Evolutionary conservation across 64 coral and sea anemone genomes (phyloP).

Genomic region (Catalaphyllia jardinei): DNA sequence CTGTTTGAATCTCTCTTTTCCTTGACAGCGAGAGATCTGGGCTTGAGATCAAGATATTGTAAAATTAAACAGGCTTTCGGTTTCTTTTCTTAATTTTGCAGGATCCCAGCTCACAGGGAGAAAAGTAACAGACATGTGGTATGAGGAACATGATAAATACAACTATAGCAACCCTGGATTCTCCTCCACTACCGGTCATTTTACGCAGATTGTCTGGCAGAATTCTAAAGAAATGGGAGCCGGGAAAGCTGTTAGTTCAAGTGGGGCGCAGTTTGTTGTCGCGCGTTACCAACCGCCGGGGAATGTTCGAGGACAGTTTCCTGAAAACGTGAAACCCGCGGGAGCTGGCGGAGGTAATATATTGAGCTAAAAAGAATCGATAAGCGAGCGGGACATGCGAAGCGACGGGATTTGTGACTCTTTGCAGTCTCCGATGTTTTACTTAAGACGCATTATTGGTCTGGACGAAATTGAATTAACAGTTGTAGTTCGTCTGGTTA

Average conservation of each 20-base stretch:
- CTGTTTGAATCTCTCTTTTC: too few species aligned
- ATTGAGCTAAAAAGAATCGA: neutral
- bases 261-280: slow-evolving; percentile 90
- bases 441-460: too few species aligned
- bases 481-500: too few species aligned
- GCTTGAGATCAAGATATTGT: too few species aligned
- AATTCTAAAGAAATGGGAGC: slow-evolving; percentile 85
- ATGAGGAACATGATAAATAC: slow-evolving; percentile 90
- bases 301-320: slow-evolving; percentile 84
- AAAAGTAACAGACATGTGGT: slow-evolving; percentile 91
- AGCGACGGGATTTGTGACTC: too few species aligned
- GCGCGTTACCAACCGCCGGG: slow-evolving; percentile 88
- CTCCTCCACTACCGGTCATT: slow-evolving; percentile 76
- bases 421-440: too few species aligned
- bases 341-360: slow-evolving; percentile 55
- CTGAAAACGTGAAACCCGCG: slow-evolving; percentile 78
- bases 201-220: slow-evolving; percentile 88
- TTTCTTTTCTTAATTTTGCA: neutral
- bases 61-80: too few species aligned
- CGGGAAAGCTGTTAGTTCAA: slow-evolving; percentile 82
- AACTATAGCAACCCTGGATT: slow-evolving; percentile 76
- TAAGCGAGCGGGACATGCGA: too few species aligned
- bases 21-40: too few species aligned
- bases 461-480: too few species aligned
- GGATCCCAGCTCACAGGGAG: slow-evolving; percentile 78